phyloP scores from a whole-genome alignment of 1,140 invertebrate species.

The Calliopsis andreniformis region DNA sequence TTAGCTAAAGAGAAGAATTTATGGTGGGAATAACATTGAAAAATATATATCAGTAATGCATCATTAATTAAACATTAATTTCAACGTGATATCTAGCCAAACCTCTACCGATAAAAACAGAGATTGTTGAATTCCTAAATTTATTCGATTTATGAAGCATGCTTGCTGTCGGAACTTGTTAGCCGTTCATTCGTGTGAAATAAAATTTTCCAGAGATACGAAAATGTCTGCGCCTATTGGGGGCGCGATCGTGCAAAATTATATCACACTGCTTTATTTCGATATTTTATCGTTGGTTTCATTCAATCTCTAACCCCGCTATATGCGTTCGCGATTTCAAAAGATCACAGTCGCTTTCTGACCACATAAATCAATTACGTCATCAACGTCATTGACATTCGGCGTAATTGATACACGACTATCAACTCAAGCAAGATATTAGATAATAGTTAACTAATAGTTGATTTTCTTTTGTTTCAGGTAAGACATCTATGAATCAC shows the following conservation, averaged over 20 bases:
- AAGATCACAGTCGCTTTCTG: neutral
- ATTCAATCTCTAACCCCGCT: too few relatives aligned
- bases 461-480: neutral
- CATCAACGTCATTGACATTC: slow-evolving; percentile 38
- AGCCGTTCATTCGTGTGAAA: neutral
- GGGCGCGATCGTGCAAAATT: neutral
- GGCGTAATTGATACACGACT: neutral
- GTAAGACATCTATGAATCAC: neutral
- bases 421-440: too few relatives aligned
- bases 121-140: slow-evolving; percentile 16
- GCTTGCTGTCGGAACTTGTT: neutral
- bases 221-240: neutral
- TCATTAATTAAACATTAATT: too few relatives aligned
- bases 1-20: too few relatives aligned
- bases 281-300: neutral
- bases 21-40: too few relatives aligned
- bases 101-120: too few relatives aligned
- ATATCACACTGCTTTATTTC: too few relatives aligned
- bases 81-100: too few relatives aligned
- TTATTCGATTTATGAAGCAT: slow-evolving; percentile 4
- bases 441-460: neutral
- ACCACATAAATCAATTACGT: slow-evolving; percentile 33
- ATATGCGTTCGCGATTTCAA: neutral
- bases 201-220: neutral
- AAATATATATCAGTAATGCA: too few relatives aligned